Percentiles rank a stretch among this genome's conserved stretches.
Conservation (phyloP, 2,797 vertebrate genomes). For the Falco columbarius region DNA sequence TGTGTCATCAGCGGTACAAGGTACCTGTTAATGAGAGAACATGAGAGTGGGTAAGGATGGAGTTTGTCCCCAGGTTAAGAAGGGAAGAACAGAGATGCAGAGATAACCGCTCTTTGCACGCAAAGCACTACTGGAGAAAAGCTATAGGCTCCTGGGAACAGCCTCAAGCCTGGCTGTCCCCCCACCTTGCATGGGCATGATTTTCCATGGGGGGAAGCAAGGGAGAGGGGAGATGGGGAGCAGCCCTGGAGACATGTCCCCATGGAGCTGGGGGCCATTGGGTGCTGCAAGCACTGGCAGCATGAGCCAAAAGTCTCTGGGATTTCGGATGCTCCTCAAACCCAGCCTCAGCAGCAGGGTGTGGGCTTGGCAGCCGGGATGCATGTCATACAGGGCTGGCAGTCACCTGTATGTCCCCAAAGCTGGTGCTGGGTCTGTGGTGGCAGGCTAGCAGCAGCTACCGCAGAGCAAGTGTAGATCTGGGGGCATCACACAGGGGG, state of each 20-base stretch:
- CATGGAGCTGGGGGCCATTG: rapidly evolving
- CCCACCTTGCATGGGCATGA: too few species aligned
- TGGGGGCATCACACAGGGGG: too few species aligned
- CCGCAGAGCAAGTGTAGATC: not conserved
- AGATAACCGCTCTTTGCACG: not conserved
- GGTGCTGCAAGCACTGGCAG: rapidly evolving
- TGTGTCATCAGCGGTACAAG: not conserved
- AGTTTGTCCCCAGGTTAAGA: slow-evolving; percentile 35
- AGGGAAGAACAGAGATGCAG: not conserved
- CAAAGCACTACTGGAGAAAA: not conserved
- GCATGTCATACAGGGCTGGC: not conserved
- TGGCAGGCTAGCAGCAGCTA: not conserved
- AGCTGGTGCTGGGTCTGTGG: not conserved
- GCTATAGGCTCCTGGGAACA: not conserved
- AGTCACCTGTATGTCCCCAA: not conserved
- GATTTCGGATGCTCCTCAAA: not conserved
- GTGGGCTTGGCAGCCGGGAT: rapidly evolving
- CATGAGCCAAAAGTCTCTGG: rapidly evolving
- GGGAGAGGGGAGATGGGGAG: not conserved
- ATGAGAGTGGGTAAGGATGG: not conserved
- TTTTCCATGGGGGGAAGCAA: not conserved
- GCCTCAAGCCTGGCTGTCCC: not conserved
- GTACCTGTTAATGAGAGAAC: not conserved
- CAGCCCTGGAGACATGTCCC: not conserved
- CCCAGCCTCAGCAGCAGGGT: not conserved